These are phyloP conservation scores for Eilema griseolum DNA, from an alignment of 2,888 invertebrate species.

Conservation along the genomic window DNA sequence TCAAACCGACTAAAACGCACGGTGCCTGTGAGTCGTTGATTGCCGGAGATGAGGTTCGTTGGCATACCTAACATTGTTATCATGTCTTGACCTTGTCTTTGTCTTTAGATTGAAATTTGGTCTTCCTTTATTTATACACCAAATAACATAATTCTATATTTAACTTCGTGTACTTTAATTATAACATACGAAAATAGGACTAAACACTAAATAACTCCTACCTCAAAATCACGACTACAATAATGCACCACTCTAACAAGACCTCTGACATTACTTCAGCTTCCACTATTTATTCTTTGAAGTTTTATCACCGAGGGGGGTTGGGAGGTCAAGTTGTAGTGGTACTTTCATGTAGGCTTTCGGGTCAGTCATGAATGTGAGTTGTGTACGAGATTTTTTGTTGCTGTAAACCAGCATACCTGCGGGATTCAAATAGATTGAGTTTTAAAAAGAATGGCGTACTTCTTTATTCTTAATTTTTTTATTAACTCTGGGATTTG, in stretches of 20 bases:
- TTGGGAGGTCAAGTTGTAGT: conserved; percentile 46
- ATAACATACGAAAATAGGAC: not conserved
- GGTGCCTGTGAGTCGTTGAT: too few species aligned
- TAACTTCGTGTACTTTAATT: not conserved
- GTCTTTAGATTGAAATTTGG: too few species aligned
- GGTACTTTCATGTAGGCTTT: conserved; percentile 64
- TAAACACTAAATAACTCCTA: conserved; percentile 28
- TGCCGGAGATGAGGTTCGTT: too few species aligned
- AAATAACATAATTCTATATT: not conserved
- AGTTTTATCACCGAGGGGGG: conserved; percentile 31
- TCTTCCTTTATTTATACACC: too few species aligned
- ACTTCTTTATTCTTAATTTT: conserved; percentile 20
- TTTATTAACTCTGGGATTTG: not conserved
- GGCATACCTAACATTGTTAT: too few species aligned
- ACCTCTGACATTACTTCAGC: conserved; percentile 47
- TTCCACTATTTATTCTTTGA: conserved; percentile 29
- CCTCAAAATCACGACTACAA: conserved; percentile 46
- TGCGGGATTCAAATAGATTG: conserved; percentile 58
- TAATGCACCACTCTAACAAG: conserved; percentile 55
- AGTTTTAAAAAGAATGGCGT: conserved; percentile 45
- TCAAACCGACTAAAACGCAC: too few species aligned
- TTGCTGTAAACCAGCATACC: conserved; percentile 56
- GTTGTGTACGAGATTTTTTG: conserved; percentile 65
- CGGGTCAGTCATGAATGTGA: conserved; percentile 66
- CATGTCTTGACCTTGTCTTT: too few species aligned